Conservation (phyloP, 1,140 invertebrate species). For the Mamestra configurata region DNA sequence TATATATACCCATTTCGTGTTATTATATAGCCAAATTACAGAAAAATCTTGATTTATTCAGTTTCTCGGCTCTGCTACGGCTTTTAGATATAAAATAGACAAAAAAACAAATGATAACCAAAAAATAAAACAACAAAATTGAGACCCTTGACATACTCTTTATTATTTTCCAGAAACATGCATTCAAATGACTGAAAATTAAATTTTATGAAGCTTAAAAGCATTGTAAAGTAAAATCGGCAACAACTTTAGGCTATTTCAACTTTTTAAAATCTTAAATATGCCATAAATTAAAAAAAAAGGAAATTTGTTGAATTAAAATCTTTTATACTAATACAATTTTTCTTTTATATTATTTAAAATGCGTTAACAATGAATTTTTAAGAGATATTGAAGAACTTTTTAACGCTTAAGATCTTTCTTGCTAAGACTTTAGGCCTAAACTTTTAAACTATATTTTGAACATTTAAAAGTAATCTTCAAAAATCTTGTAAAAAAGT, state of each 20-base stretch:
- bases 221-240: background rate
- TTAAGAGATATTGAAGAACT: background rate
- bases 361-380: background rate
- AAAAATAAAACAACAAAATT: background rate
- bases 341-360: background rate
- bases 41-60: background rate
- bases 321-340: too few relatives aligned
- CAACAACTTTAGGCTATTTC: background rate
- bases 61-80: background rate
- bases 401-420: background rate
- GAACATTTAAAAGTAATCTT: background rate
- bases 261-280: background rate
- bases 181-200: background rate
- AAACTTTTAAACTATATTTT: background rate
- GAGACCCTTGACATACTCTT: background rate
- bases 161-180: background rate
- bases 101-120: background rate
- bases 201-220: background rate
- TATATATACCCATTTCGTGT: background rate
- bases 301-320: too few relatives aligned
- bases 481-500: background rate
- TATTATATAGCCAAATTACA: background rate
- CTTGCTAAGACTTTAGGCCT: constrained; percentile 1
- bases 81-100: background rate
- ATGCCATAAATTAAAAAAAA: background rate